These are phyloP conservation scores for Tapera naevia DNA, from an alignment of 2,797 vertebrate species.

Conservation along the genomic window DNA sequence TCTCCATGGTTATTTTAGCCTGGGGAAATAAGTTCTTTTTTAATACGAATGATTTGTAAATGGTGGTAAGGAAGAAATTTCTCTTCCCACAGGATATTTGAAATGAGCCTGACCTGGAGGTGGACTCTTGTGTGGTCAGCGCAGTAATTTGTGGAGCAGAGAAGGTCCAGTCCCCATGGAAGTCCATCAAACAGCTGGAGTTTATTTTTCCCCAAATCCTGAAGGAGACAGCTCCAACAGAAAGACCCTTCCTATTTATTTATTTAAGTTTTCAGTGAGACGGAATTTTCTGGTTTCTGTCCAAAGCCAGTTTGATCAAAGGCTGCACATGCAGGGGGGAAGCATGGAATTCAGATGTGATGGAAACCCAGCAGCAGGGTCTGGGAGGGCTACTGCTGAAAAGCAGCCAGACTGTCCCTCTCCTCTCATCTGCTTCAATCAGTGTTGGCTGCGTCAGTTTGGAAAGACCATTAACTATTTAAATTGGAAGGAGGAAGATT, in stretches of 20 bases:
- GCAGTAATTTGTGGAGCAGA: slow-evolving; percentile 16
- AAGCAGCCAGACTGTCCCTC: background rate
- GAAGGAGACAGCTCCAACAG: background rate
- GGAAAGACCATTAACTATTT: background rate
- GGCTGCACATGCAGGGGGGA: background rate
- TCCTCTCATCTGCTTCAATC: background rate
- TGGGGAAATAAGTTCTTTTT: slow-evolving; percentile 51
- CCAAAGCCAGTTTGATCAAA: background rate
- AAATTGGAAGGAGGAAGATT: no score
- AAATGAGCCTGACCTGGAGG: slow-evolving; percentile 76
- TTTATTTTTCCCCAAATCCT: background rate
- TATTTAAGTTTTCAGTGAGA: background rate
- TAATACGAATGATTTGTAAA: slow-evolving; percentile 21
- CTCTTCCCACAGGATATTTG: slow-evolving; percentile 79
- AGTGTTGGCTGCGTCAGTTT: background rate
- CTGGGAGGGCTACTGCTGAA: background rate
- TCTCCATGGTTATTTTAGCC: slow-evolving; percentile 28
- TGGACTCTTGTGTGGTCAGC: slow-evolving; percentile 62
- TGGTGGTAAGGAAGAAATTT: slow-evolving; percentile 9
- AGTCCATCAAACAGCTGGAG: background rate
- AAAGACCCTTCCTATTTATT: background rate
- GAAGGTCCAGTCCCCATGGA: background rate
- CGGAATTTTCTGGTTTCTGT: background rate
- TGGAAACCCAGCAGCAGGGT: background rate
- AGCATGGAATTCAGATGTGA: background rate